Conservation (phyloP, 2,113 vertebrate genomes). For the Erythrocercus mccallii region DNA sequence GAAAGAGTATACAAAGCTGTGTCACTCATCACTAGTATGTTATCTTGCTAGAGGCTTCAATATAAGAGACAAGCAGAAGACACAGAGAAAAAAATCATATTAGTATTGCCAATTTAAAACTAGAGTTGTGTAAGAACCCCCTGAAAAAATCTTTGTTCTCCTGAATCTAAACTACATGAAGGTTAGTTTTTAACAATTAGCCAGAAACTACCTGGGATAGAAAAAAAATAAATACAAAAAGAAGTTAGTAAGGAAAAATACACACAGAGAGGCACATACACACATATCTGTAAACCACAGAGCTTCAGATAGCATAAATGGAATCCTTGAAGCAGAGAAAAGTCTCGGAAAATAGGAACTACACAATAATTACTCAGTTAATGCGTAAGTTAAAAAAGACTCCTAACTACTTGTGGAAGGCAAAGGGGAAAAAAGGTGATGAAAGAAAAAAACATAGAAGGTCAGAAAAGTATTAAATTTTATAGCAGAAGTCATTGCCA, state of each 20-base stretch:
- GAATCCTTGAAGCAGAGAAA: background rate
- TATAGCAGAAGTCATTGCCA: background rate
- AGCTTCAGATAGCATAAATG: background rate
- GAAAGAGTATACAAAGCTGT: background rate
- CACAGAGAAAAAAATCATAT: background rate
- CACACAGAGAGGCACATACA: background rate
- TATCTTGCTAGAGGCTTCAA: background rate
- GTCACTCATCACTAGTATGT: background rate
- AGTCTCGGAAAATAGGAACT: background rate
- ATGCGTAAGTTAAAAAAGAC: background rate
- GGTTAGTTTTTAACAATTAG: background rate
- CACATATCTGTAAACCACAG: background rate
- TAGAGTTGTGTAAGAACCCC: background rate
- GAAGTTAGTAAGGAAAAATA: background rate
- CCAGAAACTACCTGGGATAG: background rate
- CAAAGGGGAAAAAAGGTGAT: background rate
- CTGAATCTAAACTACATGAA: background rate
- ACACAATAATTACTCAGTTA: background rate
- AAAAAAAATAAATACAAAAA: background rate
- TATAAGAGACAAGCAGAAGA: background rate
- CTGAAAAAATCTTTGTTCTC: background rate
- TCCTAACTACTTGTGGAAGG: background rate
- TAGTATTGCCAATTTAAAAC: background rate
- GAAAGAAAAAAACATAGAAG: background rate
- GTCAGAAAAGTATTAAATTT: background rate